These are phyloP conservation scores for Cetonia aurata DNA, from an alignment of 2,888 invertebrate genomes.

Conservation along the genomic window DNA sequence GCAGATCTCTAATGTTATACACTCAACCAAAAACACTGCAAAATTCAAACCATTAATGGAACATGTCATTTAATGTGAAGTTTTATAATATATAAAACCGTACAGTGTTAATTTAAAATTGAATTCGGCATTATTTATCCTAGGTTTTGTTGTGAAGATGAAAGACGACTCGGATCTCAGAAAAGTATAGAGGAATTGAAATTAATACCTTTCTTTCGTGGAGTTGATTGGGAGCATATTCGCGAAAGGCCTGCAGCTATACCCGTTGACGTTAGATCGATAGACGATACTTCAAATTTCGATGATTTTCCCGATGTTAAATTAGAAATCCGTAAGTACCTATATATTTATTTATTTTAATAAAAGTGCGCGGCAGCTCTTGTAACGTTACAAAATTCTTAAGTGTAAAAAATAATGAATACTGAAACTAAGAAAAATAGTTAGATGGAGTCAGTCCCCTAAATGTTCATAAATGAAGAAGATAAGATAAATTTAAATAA, in stretches of 20 bases:
- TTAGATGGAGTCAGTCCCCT: too few relatives aligned
- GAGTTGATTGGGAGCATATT: conserved; percentile 99
- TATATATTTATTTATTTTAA: background rate
- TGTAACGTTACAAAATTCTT: background rate
- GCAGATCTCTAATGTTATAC: too few relatives aligned
- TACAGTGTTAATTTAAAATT: background rate
- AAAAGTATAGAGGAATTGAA: conserved; percentile 95
- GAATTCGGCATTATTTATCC: background rate
- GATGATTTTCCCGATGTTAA: conserved; percentile 99
- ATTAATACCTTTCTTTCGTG: conserved; percentile 92
- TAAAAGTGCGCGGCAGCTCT: background rate
- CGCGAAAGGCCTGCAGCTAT: conserved; percentile 98
- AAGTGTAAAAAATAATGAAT: too few relatives aligned
- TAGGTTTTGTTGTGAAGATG: conserved; percentile 97
- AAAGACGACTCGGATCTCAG: conserved; percentile 90
- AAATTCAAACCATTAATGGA: too few relatives aligned
- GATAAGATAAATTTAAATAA: too few relatives aligned
- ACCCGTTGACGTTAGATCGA: conserved; percentile 96
- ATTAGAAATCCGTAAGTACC: conserved; percentile 93
- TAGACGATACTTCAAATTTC: conserved; percentile 99
- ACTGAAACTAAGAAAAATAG: too few relatives aligned
- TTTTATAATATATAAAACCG: too few relatives aligned
- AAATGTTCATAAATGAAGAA: too few relatives aligned
- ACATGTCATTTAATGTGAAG: too few relatives aligned
- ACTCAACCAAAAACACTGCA: too few relatives aligned